Base-by-base conservation (phyloP, 2,113 vertebrate species). In the Laterallus jamaicensis region DNA sequence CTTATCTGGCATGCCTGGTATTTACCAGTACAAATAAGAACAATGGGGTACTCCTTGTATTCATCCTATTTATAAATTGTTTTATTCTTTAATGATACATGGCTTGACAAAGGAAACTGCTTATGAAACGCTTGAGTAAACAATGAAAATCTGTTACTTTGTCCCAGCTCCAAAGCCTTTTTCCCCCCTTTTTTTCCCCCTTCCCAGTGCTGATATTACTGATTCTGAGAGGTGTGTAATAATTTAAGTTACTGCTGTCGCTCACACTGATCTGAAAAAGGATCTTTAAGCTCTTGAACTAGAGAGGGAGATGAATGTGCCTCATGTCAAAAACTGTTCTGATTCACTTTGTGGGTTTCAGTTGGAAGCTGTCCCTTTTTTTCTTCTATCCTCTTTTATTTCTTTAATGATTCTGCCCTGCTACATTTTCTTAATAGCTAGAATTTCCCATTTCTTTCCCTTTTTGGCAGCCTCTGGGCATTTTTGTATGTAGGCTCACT, bases 391-490 rank as follows among this genome's bases (percentile, higher is more conserved):
- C 6, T 71, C 21, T 89, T 54, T 95, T 59, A 91, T 93, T 94
- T 95, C 66, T 92, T 86, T 84, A 96, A 74, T 93, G 69, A 84
- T 70, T 95, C 70, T 3, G 14, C 66, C 62, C 81, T 60, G 32
- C 42, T 89, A 5, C 37, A 7, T 91, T 76, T 92, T 96, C 77
- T 79, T 90, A 71, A 20, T 96, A 86, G 75, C 89, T 88, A 93
- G 60, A 82, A 86, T 96, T 96, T 96, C 88, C 83, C 26, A 78
- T 90, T 88, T 94, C 86, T 97, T 83, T 96, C 91, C 79, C 82
- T 16, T 94, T 94, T 93, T 81, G 90, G 69, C 80, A 84, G 80
- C 54, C 77, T 87, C 59, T 90, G 79, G 59, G 71, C 86, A 77
- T 62, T 96, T 93, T 94, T 90, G 79, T 37, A 25, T 58, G 88